Conservation (phyloP, 2,113 vertebrate genomes). For the Sterna hirundo region DNA sequence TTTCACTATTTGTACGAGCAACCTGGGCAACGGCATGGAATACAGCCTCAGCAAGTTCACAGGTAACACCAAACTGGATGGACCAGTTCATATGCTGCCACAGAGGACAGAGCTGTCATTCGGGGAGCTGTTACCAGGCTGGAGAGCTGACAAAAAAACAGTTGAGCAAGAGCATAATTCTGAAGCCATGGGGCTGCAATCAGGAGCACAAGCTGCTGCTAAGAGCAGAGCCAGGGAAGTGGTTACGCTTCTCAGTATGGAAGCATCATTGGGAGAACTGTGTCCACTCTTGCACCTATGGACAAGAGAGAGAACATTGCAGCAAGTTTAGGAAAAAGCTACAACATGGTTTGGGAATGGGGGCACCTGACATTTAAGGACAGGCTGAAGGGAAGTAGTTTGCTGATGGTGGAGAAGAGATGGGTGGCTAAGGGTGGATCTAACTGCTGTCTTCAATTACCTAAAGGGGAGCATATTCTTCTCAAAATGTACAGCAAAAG, state of each 20-base stretch:
- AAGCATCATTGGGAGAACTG: background rate
- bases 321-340: background rate
- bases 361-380: background rate
- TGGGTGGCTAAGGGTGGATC: background rate
- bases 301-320: background rate
- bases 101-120: background rate
- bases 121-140: too few relatives aligned
- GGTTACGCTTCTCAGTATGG: fast-evolving
- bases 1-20: background rate
- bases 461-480: background rate
- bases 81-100: too few relatives aligned
- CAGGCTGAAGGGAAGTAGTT: background rate
- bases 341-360: background rate
- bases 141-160: background rate
- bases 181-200: background rate
- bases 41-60: background rate
- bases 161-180: background rate
- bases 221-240: background rate
- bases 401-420: background rate
- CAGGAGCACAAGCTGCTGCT: background rate
- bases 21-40: background rate
- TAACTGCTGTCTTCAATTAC: background rate
- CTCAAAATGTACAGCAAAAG: background rate
- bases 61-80: background rate
- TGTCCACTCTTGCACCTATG: background rate